Conservation (phyloP, 1,140 invertebrate genomes). For the Papilio polyxenes region DNA sequence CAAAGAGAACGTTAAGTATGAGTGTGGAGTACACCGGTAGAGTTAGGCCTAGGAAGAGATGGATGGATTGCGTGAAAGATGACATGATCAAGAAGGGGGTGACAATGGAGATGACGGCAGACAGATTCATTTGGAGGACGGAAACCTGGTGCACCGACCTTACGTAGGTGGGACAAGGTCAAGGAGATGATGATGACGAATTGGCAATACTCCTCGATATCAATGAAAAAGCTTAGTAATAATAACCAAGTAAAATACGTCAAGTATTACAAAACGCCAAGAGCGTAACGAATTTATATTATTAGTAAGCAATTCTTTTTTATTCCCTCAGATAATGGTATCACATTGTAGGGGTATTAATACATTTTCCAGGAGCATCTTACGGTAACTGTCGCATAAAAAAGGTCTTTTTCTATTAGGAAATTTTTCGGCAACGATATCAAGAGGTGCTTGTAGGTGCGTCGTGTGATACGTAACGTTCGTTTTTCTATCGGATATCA, state of each 20-base stretch:
- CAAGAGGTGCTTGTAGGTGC: constrained; percentile 36
- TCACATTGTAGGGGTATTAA: constrained; percentile 34
- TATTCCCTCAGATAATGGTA: constrained; percentile 12
- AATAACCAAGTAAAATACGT: neutral
- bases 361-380: constrained; percentile 33
- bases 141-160: too few relatives aligned
- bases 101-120: too few relatives aligned
- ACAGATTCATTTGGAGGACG: too few relatives aligned
- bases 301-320: constrained; percentile 16
- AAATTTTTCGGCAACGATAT: constrained; percentile 31
- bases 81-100: too few relatives aligned
- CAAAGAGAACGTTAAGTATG: too few relatives aligned
- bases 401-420: constrained; percentile 39
- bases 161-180: too few relatives aligned
- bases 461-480: constrained; percentile 48
- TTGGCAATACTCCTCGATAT: neutral
- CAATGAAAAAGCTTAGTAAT: neutral
- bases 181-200: too few relatives aligned
- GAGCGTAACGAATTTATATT: constrained; percentile 18
- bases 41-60: too few relatives aligned
- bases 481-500: constrained; percentile 67
- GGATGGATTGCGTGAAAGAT: too few relatives aligned
- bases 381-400: constrained; percentile 36
- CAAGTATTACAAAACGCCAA: neutral
- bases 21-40: too few relatives aligned